These are phyloP conservation scores for Clavelina lepadiformis DNA, from an alignment of 23 tunicate genomes.

Conservation along the genomic window DNA sequence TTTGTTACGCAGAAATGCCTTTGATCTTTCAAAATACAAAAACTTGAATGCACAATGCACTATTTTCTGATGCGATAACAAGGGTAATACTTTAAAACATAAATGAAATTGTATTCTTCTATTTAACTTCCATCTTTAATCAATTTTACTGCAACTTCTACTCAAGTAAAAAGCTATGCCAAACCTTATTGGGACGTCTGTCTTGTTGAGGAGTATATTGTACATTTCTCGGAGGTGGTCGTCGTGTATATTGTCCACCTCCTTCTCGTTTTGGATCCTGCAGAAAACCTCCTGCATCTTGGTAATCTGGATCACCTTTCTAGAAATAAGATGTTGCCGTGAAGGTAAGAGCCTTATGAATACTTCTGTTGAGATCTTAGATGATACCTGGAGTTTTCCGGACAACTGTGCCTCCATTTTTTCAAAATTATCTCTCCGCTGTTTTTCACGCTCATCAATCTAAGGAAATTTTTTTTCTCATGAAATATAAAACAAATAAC, in stretches of 20 bases:
- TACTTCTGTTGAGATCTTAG: not conserved
- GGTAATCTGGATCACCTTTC: slow-evolving; percentile 50
- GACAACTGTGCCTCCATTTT: slow-evolving; percentile 58
- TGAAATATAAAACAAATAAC: not conserved
- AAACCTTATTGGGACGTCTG: too few species aligned
- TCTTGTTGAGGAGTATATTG: slow-evolving; percentile 37
- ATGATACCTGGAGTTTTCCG: slow-evolving; percentile 29
- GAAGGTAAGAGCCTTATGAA: not conserved
- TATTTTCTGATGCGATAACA: too few species aligned
- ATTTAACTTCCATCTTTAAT: too few species aligned
- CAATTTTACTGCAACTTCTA: too few species aligned
- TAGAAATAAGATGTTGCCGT: slow-evolving; percentile 2
- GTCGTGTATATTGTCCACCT: slow-evolving; percentile 24
- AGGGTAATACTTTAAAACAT: too few species aligned
- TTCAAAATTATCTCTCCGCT: slow-evolving; percentile 37
- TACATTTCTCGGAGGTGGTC: slow-evolving; percentile 40
- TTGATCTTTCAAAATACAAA: too few species aligned
- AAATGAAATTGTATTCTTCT: too few species aligned
- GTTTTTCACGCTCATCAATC: slow-evolving; percentile 44
- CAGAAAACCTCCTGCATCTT: slow-evolving; percentile 36
- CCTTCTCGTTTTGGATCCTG: slow-evolving; percentile 50
- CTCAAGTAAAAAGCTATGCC: too few species aligned
- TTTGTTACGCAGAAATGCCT: too few species aligned
- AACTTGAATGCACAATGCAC: too few species aligned
- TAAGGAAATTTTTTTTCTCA: not conserved